These are phyloP conservation scores for Hyalella azteca DNA, from an alignment of 2,888 invertebrate genomes.

Conservation along the genomic window DNA sequence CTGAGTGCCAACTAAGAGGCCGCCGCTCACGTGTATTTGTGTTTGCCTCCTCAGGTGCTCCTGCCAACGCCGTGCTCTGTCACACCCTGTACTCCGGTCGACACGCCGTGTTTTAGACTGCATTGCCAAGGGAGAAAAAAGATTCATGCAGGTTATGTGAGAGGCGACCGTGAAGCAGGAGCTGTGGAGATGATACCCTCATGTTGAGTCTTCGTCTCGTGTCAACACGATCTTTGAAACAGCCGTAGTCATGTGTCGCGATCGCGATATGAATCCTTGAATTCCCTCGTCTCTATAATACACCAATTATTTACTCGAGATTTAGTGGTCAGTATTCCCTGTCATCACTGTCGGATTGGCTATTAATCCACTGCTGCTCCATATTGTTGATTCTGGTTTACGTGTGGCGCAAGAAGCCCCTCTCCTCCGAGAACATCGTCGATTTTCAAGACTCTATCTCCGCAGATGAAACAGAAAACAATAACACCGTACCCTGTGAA, in stretches of 20 bases:
- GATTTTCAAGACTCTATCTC: no score
- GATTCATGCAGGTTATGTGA: background rate
- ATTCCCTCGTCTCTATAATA: no score
- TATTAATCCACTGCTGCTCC: no score
- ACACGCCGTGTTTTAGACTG: background rate
- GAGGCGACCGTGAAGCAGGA: background rate
- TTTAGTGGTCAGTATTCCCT: no score
- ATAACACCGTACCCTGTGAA: no score
- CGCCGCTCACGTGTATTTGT: background rate
- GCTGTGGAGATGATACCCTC: slow-evolving; percentile 24
- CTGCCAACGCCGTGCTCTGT: background rate
- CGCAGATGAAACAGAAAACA: no score
- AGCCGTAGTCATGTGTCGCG: slow-evolving; percentile 58
- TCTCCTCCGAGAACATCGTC: no score
- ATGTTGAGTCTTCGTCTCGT: slow-evolving; percentile 58
- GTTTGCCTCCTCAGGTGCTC: background rate
- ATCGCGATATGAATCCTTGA: slow-evolving; percentile 58
- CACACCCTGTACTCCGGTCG: background rate
- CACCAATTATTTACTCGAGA: no score
- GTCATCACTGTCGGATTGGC: no score
- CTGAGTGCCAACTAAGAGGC: background rate
- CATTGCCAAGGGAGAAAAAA: background rate
- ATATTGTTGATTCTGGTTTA: no score
- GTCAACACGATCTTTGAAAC: slow-evolving; percentile 56
- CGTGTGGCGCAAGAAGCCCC: no score